Evolutionary conservation across 2,888 invertebrate species (phyloP).

Genomic region (Acrobasis suavella): DNA sequence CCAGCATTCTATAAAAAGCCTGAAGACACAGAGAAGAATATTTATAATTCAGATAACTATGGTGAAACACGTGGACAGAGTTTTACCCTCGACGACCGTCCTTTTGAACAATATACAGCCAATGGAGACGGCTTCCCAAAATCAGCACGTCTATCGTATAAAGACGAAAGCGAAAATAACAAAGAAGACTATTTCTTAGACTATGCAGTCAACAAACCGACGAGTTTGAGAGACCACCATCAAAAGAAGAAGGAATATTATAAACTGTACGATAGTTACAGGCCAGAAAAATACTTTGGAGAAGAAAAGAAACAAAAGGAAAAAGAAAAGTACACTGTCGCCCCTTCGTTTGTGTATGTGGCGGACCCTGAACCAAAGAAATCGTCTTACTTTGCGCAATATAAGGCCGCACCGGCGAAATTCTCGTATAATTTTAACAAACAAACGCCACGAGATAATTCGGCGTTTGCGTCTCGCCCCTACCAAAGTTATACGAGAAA

Average conservation of each 20-base stretch:
- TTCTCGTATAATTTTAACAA: conserved; percentile 62
- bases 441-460: conserved; percentile 50
- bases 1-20: conserved; percentile 58
- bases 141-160: conserved; percentile 58
- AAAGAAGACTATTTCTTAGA: conserved; percentile 67
- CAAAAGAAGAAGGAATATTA: conserved; percentile 66
- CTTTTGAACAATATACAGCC: conserved; percentile 65
- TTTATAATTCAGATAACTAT: conserved; percentile 63
- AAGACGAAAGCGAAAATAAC: conserved; percentile 62
- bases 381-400: conserved; percentile 55
- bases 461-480: conserved; percentile 60
- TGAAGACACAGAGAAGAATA: conserved; percentile 58
- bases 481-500: conserved; percentile 52
- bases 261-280: conserved; percentile 62
- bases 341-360: conserved; percentile 48
- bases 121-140: conserved; percentile 65
- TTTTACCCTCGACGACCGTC: conserved; percentile 56
- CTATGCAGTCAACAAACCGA: conserved; percentile 63
- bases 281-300: conserved; percentile 52
- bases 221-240: conserved; percentile 56
- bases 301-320: conserved; percentile 50
- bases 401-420: conserved; percentile 52
- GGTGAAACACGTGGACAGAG: conserved; percentile 51
- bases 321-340: conserved; percentile 54
- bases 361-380: conserved; percentile 47